phyloP scores from a whole-genome alignment of 2,888 invertebrate genomes.

The Drosophila neotestacea region DNA sequence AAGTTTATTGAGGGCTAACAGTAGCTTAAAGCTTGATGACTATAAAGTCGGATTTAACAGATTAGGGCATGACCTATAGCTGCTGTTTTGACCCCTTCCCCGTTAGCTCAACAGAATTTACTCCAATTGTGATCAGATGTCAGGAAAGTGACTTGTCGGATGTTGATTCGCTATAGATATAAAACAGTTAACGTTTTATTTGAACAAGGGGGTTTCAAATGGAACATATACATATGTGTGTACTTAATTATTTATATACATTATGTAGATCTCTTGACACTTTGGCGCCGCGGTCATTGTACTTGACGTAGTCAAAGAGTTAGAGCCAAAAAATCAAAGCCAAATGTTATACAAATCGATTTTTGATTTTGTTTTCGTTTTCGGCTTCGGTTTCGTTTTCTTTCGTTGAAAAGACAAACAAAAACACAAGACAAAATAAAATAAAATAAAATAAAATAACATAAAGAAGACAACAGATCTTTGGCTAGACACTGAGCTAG shows the following conservation, averaged over 20 bases:
- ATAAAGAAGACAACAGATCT: conserved; percentile 4
- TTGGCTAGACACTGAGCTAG: conserved; percentile 24
- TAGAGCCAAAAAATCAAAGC: conserved; percentile 32
- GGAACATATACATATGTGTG: neutral
- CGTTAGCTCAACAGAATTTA: neutral
- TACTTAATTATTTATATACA: neutral
- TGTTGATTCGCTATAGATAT: conserved; percentile 26
- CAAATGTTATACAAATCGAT: conserved; percentile 39
- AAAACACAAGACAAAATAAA: conserved; percentile 15
- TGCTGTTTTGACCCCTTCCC: neutral
- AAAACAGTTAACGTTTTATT: neutral
- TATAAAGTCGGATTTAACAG: conserved; percentile 30
- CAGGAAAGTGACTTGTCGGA: conserved; percentile 13
- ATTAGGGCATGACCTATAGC: conserved; percentile 26
- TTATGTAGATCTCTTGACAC: conserved; percentile 21
- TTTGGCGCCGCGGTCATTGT: conserved; percentile 63
- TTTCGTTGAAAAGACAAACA: conserved; percentile 37
- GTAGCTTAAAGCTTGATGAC: conserved; percentile 40
- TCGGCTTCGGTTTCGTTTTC: conserved; percentile 51
- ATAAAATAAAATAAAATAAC: neutral
- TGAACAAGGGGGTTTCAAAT: neutral
- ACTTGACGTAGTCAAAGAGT: conserved; percentile 50
- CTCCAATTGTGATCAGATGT: conserved; percentile 11
- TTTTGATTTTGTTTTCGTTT: conserved; percentile 60
- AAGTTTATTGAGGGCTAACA: conserved; percentile 56